A percentile compares a stretch with the other conserved stretches of the same genome.
Evolutionary conservation across 2,113 vertebrate species (phyloP).

Genomic region (Isichthys henryi): DNA sequence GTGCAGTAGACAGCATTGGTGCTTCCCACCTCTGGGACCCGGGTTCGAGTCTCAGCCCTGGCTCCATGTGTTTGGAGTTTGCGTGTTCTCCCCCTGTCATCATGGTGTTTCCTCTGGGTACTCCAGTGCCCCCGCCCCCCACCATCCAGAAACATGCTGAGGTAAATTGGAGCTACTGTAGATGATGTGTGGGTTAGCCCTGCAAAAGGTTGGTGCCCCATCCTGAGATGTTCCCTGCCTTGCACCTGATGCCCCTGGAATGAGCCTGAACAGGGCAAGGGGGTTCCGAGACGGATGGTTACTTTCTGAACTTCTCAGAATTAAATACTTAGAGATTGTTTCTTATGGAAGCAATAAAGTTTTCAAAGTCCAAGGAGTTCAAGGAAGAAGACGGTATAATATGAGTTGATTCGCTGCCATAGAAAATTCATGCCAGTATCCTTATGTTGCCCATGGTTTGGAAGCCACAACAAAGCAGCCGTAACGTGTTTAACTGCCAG

Average conservation of each 20-base stretch:
- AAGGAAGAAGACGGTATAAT: neutral
- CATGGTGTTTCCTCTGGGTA: neutral
- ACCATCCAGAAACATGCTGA: neutral
- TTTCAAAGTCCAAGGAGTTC: neutral
- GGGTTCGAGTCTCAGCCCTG: neutral
- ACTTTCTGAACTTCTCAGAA: too few species aligned
- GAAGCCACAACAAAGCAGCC: neutral
- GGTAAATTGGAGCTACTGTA: neutral
- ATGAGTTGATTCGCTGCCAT: neutral
- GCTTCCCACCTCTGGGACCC: neutral
- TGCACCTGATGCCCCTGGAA: neutral
- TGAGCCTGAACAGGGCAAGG: neutral
- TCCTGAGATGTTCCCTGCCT: neutral
- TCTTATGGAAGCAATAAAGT: too few species aligned
- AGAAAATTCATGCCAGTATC: neutral
- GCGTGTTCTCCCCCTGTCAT: neutral
- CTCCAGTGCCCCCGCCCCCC: neutral
- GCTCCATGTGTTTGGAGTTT: neutral
- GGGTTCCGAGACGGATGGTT: neutral
- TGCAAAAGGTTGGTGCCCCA: too few species aligned
- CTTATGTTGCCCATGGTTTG: neutral
- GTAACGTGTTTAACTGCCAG: neutral
- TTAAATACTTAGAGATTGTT: neutral
- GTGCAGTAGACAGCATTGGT: neutral
- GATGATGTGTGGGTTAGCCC: neutral